Evolutionary conservation across 1,140 invertebrate genomes (phyloP).

Genomic region (Drosophila guanche): DNA sequence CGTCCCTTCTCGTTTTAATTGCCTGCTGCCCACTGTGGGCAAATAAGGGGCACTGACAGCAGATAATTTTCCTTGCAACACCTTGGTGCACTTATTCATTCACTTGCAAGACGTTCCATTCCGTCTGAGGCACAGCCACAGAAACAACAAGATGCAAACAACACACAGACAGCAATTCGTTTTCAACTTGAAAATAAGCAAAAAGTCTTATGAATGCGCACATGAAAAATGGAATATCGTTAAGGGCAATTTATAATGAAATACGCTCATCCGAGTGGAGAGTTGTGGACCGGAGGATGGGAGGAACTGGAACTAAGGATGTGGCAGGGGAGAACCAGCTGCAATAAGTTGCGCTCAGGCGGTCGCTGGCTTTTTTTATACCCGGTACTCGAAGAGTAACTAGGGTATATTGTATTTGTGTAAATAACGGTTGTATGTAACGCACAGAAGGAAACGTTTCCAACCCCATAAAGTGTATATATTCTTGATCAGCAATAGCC

Average conservation of each 20-base stretch:
- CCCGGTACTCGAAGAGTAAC: too few species aligned
- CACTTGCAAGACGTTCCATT: constrained; percentile 31
- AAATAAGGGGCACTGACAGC: too few species aligned
- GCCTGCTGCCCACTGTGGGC: not conserved
- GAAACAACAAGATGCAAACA: constrained; percentile 43
- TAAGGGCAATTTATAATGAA: constrained; percentile 83
- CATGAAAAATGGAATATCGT: constrained; percentile 83
- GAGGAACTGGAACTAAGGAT: constrained; percentile 6
- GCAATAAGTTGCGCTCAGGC: constrained; percentile 59
- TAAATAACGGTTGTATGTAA: too few species aligned
- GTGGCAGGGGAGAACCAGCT: constrained; percentile 20
- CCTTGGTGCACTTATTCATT: constrained; percentile 72
- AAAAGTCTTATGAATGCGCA: constrained; percentile 81
- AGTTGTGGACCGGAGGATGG: constrained; percentile 5
- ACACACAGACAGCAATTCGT: constrained; percentile 44
- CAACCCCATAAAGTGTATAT: too few species aligned
- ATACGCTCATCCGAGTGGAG: constrained; percentile 46
- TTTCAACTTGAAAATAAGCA: constrained; percentile 61
- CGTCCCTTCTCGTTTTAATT: too few species aligned
- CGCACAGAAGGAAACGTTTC: too few species aligned
- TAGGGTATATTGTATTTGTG: too few species aligned
- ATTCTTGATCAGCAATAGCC: too few species aligned
- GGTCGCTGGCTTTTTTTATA: constrained; percentile 43
- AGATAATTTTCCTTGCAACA: constrained; percentile 55
- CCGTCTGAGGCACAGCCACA: constrained; percentile 7